Conservation (phyloP, 1,140 invertebrate species). For the Drosophila baimaii region DNA sequence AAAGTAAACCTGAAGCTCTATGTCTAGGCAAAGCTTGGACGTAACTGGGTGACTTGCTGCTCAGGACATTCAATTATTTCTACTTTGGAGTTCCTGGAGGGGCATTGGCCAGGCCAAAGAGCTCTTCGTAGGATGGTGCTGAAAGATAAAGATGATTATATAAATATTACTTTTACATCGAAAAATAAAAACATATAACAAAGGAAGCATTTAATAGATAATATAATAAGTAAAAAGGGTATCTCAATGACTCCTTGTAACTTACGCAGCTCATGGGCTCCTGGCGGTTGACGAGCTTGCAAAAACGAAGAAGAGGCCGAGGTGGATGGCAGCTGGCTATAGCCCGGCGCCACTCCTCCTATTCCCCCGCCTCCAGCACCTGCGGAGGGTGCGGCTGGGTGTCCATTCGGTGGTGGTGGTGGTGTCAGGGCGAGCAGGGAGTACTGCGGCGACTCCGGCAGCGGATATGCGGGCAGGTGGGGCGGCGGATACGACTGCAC, state of each 20-base stretch:
- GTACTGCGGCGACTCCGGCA: constrained; percentile 72
- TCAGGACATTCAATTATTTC: constrained; percentile 9
- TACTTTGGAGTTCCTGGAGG: constrained; percentile 68
- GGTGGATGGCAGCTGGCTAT: constrained; percentile 70
- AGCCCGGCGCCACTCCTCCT: constrained; percentile 25
- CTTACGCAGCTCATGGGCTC: constrained; percentile 76
- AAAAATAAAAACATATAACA: too few relatives aligned
- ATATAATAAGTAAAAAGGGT: background rate
- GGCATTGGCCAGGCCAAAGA: constrained; percentile 72
- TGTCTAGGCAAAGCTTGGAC: constrained; percentile 71
- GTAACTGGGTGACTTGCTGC: constrained; percentile 67
- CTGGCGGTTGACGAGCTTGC: constrained; percentile 50
- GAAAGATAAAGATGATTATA: too few relatives aligned
- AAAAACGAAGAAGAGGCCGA: constrained; percentile 53
- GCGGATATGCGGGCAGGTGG: constrained; percentile 66
- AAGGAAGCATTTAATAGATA: too few relatives aligned
- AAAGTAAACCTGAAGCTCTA: constrained; percentile 77
- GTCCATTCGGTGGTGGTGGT: constrained; percentile 38
- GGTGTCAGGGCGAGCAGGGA: constrained; percentile 52
- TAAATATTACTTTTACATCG: too few relatives aligned
- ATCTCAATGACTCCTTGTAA: background rate
- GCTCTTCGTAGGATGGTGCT: constrained; percentile 81
- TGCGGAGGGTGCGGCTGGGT: constrained; percentile 3
- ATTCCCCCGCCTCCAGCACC: constrained; percentile 8
- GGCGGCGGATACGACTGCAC: constrained; percentile 76